phyloP scores from a whole-genome alignment of 2,113 vertebrate species.

The Equus przewalskii region DNA sequence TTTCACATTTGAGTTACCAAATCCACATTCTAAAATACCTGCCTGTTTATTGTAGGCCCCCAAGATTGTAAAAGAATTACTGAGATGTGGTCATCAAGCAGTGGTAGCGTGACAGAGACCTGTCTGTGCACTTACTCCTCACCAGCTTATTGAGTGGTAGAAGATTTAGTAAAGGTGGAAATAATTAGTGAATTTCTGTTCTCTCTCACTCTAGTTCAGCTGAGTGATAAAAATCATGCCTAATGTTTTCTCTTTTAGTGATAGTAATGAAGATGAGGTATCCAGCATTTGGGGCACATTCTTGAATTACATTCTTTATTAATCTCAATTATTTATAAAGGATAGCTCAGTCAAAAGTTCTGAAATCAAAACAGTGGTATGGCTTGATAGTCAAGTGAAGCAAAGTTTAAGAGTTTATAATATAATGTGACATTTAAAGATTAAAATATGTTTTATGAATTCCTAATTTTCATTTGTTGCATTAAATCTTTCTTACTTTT shows the following conservation, averaged over 20 bases:
- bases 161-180: background rate
- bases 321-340: background rate
- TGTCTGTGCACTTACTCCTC: background rate
- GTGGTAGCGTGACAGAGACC: background rate
- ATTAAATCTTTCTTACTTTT: slow-evolving; percentile 41
- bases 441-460: slow-evolving; percentile 32
- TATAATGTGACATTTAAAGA: slow-evolving; percentile 23
- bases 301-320: slow-evolving; percentile 36
- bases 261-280: background rate
- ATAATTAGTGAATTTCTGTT: background rate
- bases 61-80: background rate
- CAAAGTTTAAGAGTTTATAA: slow-evolving; percentile 13
- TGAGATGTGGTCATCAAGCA: background rate
- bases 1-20: background rate
- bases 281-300: background rate
- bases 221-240: background rate
- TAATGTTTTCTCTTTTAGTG: slow-evolving; percentile 5
- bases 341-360: slow-evolving; percentile 15
- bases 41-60: background rate
- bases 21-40: background rate
- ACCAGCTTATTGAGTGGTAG: background rate
- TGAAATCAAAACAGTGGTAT: slow-evolving; percentile 34
- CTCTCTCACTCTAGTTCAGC: background rate
- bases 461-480: background rate
- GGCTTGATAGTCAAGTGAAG: background rate